Evolutionary conservation across 2,113 vertebrate species (phyloP).

Genomic region (Cettia cetti): DNA sequence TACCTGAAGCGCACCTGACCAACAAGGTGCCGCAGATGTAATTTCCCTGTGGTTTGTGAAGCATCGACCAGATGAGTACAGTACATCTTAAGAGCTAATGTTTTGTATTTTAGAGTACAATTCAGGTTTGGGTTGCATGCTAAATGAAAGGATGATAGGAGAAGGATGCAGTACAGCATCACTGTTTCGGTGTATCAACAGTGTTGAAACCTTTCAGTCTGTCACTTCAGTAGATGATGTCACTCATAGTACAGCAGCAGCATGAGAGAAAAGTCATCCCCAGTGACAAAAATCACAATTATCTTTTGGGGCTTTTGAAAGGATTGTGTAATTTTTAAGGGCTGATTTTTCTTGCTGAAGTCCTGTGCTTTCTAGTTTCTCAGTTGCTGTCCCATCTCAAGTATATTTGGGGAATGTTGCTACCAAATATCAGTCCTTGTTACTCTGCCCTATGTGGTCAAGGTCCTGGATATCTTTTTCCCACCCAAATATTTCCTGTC

Average conservation of each 20-base stretch:
- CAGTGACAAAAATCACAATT: neutral
- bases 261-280: neutral
- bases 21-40: rapidly evolving
- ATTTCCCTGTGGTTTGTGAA: neutral
- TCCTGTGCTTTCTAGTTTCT: neutral
- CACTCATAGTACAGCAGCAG: neutral
- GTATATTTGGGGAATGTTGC: neutral
- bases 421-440: rapidly evolving
- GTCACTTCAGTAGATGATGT: neutral
- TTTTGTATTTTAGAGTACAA: rapidly evolving
- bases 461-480: neutral
- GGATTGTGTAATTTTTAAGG: neutral
- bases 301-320: neutral
- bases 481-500: neutral
- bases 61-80: rapidly evolving
- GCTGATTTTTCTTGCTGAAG: neutral
- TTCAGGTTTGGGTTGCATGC: neutral
- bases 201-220: neutral
- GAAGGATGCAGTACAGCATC: neutral
- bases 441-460: rapidly evolving
- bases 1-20: too few species aligned
- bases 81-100: neutral
- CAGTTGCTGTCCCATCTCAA: neutral
- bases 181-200: neutral
- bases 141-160: neutral